Percentiles rank a stretch among this genome's conserved stretches.
These are phyloP conservation scores for Smithornis capensis DNA, from an alignment of 2,113 vertebrate species.

Conservation along the genomic window DNA sequence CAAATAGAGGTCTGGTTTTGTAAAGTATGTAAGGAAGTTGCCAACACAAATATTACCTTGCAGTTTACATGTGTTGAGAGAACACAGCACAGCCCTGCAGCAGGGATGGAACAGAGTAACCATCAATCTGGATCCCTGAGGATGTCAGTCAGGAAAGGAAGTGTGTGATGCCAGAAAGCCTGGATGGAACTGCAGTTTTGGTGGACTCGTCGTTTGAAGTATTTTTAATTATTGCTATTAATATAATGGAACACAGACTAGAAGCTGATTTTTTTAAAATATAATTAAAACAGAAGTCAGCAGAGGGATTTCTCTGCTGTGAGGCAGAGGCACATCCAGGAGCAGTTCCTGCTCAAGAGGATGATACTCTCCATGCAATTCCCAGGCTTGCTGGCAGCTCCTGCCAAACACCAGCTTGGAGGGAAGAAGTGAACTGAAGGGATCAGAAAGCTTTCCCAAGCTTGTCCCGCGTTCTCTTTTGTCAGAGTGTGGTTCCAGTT, in stretches of 20 bases:
- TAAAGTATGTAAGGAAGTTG: conserved; percentile 48
- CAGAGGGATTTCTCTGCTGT: conserved; percentile 33
- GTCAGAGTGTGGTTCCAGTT: not conserved
- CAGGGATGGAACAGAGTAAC: not conserved
- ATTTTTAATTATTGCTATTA: conserved; percentile 52
- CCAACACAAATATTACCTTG: conserved; percentile 62
- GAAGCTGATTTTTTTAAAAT: not conserved
- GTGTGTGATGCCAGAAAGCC: not conserved
- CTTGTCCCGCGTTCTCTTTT: not conserved
- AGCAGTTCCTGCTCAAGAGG: not conserved
- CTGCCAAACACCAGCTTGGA: fast-evolving
- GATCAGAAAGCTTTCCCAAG: not conserved
- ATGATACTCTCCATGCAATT: fast-evolving
- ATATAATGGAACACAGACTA: not conserved
- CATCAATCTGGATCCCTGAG: conserved; percentile 24
- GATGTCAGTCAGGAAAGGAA: conserved; percentile 34
- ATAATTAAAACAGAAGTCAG: conserved; percentile 33
- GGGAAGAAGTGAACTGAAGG: not conserved
- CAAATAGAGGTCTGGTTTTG: conserved; percentile 24
- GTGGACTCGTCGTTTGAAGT: not conserved
- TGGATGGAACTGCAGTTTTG: not conserved
- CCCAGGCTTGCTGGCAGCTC: not conserved
- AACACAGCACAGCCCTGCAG: not conserved
- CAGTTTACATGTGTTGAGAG: conserved; percentile 27
- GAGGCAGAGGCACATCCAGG: not conserved